Evolutionary conservation across 2,888 invertebrate genomes (phyloP).

Genomic region (Rhynchonema sp.): DNA sequence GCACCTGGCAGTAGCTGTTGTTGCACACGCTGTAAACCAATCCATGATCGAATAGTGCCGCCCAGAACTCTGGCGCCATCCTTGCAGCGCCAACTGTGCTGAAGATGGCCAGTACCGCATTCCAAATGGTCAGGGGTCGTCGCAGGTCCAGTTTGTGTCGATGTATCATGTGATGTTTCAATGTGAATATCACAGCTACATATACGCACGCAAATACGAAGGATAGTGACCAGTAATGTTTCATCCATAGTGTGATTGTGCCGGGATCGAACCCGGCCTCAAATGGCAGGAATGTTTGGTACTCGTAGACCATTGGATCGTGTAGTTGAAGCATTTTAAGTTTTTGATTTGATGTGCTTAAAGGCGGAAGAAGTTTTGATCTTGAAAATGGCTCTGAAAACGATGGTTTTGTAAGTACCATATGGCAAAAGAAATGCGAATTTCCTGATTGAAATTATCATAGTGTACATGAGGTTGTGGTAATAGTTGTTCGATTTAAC

Average conservation of each 20-base stretch:
- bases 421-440: no score
- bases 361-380: no score
- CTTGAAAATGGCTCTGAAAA: no score
- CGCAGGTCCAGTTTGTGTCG: conserved; percentile 3
- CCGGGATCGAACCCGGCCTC: conserved; percentile 80
- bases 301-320: conserved; percentile 6
- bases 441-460: no score
- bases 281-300: conserved; percentile 46
- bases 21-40: not conserved
- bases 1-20: not conserved
- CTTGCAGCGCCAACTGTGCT: conserved; percentile 33
- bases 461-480: no score
- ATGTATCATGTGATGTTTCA: conserved; percentile 28
- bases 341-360: no score
- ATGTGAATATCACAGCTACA: conserved; percentile 75
- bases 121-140: conserved; percentile 64
- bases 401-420: no score
- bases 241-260: conserved; percentile 70
- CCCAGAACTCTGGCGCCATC: conserved; percentile 9
- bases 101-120: conserved; percentile 70
- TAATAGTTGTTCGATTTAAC: no score
- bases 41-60: not conserved
- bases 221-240: conserved; percentile 52
- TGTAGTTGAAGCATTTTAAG: not conserved
- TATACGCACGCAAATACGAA: conserved; percentile 48